These are phyloP conservation scores for Dreissena polymorpha DNA, from an alignment of 1,140 invertebrate genomes.

Conservation along the genomic window DNA sequence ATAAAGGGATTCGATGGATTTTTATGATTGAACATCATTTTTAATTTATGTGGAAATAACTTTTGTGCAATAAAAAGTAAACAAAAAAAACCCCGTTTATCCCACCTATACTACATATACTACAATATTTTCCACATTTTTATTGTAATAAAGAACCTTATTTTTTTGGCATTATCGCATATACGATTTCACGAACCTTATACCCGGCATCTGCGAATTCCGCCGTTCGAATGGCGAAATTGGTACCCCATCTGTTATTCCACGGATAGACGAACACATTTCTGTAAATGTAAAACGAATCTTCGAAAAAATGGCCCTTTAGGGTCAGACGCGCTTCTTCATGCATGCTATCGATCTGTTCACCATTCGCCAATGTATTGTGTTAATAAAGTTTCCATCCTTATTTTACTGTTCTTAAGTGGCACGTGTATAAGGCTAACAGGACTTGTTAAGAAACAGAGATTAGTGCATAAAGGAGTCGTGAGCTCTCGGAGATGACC, in stretches of 20 bases:
- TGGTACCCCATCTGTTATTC: constrained; percentile 21
- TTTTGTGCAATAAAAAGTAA: no score
- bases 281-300: constrained; percentile 15
- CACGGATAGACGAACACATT: constrained; percentile 27
- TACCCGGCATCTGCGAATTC: constrained; percentile 31
- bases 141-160: not conserved
- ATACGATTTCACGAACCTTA: not conserved
- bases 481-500: no score
- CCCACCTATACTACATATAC: no score
- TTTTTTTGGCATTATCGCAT: not conserved
- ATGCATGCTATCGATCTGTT: not conserved
- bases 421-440: no score
- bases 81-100: no score
- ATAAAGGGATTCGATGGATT: no score
- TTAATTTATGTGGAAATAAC: no score
- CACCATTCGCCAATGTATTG: not conserved
- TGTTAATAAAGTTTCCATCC: not conserved
- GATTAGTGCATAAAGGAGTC: no score
- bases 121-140: not conserved
- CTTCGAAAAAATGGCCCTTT: not conserved
- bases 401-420: no score
- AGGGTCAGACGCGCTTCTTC: not conserved
- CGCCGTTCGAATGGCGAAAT: not conserved
- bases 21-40: no score
- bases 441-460: no score